A percentile compares a stretch with the other conserved stretches of the same genome.
Evolutionary conservation across 2,797 vertebrate genomes (phyloP).

Genomic region (Aphelocoma californica): DNA sequence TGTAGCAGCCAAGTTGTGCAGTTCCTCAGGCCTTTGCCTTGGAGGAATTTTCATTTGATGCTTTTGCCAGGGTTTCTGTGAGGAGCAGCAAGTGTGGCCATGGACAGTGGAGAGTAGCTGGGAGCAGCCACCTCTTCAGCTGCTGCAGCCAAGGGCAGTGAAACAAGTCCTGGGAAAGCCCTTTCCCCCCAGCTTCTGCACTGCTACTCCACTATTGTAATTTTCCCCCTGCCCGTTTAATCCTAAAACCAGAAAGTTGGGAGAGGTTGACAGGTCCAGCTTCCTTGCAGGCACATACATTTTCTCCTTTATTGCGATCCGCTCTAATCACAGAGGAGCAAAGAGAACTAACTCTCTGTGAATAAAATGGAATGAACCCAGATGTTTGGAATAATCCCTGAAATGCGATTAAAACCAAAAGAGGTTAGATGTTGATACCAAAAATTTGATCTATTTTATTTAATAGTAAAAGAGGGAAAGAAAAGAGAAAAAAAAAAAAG

Average conservation of each 20-base stretch:
- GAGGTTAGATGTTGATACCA: background rate
- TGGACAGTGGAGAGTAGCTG: background rate
- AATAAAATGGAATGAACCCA: background rate
- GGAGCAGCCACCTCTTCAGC: fast-evolving
- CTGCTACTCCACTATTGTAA: background rate
- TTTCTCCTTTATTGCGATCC: background rate
- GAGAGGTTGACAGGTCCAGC: fast-evolving
- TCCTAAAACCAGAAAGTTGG: background rate
- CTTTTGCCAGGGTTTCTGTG: fast-evolving
- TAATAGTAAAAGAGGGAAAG: background rate
- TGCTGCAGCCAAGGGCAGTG: background rate
- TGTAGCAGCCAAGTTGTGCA: background rate
- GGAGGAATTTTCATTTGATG: background rate
- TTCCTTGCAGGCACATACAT: background rate
- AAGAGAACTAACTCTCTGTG: background rate
- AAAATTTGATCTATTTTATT: background rate
- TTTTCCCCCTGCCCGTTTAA: background rate
- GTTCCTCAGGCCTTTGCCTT: background rate
- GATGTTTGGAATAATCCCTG: background rate
- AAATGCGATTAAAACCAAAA: background rate
- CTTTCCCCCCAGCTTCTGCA: background rate
- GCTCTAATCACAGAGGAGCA: background rate
- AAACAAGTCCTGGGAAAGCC: background rate
- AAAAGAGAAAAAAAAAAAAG: background rate
- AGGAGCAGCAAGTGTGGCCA: fast-evolving